Evolutionary conservation across 2,888 invertebrate genomes (phyloP).

Genomic region (Embidobia sp.): DNA sequence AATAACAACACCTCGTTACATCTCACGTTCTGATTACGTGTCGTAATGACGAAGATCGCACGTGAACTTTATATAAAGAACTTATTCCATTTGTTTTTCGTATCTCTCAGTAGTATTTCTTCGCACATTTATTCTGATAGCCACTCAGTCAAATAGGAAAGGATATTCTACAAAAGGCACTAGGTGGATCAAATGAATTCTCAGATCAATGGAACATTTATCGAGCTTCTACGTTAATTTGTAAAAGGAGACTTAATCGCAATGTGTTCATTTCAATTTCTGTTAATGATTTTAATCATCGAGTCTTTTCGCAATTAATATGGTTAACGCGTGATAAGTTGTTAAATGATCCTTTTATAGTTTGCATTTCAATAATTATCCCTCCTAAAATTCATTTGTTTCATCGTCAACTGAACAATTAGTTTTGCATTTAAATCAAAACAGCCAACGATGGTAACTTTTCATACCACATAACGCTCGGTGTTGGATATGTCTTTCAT

Average conservation of each 20-base stretch:
- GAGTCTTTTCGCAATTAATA: constrained; percentile 7
- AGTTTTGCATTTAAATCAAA: constrained; percentile 18
- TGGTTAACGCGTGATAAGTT: constrained; percentile 2
- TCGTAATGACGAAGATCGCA: constrained; percentile 50
- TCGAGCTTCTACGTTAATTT: constrained; percentile 40
- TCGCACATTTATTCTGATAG: constrained; percentile 52
- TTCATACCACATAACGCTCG: constrained; percentile 24
- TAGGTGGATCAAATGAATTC: constrained; percentile 71
- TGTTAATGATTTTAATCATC: constrained; percentile 6
- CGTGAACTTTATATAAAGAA: constrained; percentile 51
- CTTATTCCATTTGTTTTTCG: constrained; percentile 20
- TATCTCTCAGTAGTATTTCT: constrained; percentile 38
- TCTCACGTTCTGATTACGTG: constrained; percentile 58
- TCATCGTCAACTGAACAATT: constrained; percentile 9
- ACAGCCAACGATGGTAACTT: constrained; percentile 4
- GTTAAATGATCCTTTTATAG: constrained; percentile 5
- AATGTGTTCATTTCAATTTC: not conserved
- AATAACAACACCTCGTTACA: constrained; percentile 61
- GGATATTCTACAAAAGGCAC: constrained; percentile 77
- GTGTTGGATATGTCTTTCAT: constrained; percentile 14
- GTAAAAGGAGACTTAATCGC: constrained; percentile 18
- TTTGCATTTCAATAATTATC: constrained; percentile 9
- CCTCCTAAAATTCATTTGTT: constrained; percentile 28
- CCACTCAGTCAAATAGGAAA: constrained; percentile 70
- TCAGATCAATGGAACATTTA: constrained; percentile 53